phyloP scores from a whole-genome alignment of 2,797 vertebrate genomes.

The Bothrops alternatus region DNA sequence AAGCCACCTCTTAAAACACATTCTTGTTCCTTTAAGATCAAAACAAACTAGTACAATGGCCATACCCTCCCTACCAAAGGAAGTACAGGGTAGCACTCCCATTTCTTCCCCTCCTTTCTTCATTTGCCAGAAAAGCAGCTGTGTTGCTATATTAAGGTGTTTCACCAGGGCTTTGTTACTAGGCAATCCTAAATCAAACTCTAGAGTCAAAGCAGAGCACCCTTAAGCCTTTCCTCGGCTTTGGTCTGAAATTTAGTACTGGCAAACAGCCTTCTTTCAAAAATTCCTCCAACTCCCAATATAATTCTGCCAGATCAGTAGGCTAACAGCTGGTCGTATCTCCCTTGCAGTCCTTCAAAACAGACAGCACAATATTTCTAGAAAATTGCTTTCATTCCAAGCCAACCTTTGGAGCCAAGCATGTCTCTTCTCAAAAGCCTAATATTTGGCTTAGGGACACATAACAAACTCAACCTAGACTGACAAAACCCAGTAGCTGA shows the following conservation, averaged over 20 bases:
- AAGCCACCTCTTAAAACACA: neutral
- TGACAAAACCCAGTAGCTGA: neutral
- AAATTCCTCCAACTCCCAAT: slow-evolving; percentile 43
- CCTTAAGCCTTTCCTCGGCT: slow-evolving; percentile 36
- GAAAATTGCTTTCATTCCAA: neutral
- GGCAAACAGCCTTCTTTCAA: slow-evolving; percentile 50
- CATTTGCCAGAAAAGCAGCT: slow-evolving; percentile 32
- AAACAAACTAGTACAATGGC: neutral
- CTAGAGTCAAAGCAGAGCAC: slow-evolving; percentile 36
- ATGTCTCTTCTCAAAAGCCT: neutral
- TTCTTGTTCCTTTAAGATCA: slow-evolving; percentile 10
- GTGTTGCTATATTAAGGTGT: slow-evolving; percentile 52
- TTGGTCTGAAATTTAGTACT: slow-evolving; percentile 53
- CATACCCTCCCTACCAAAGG: slow-evolving; percentile 26
- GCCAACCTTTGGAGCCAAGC: slow-evolving; percentile 41
- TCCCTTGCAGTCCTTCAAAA: neutral
- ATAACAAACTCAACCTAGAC: neutral
- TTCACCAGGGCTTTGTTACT: slow-evolving; percentile 40
- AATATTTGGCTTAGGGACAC: neutral
- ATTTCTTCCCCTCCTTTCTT: slow-evolving; percentile 31
- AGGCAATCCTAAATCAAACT: slow-evolving; percentile 33
- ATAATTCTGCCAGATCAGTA: slow-evolving; percentile 29
- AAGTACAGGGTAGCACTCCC: neutral
- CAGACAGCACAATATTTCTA: neutral
- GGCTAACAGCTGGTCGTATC: neutral